phyloP scores from a whole-genome alignment of 2,888 invertebrate genomes.

The Morinoia aosen region DNA sequence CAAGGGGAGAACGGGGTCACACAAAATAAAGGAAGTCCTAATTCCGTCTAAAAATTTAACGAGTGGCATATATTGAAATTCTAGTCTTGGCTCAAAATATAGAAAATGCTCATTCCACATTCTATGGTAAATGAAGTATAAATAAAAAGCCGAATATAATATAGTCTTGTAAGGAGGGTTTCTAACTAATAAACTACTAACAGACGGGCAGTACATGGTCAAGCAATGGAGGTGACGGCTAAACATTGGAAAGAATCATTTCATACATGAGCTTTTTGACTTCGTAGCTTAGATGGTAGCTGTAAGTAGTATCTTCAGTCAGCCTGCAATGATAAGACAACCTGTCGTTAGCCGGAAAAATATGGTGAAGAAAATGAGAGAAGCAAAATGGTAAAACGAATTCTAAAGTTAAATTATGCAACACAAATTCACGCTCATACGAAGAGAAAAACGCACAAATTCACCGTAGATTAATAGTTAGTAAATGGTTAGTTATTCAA shows the following conservation, averaged over 20 bases:
- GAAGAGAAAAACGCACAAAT: neutral
- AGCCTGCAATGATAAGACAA: constrained; percentile 66
- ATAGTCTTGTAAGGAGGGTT: neutral
- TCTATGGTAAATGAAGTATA: constrained; percentile 9
- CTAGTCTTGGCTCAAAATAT: neutral
- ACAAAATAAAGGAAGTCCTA: neutral
- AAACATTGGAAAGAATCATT: constrained; percentile 7
- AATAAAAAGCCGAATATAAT: neutral
- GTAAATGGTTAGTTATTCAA: neutral
- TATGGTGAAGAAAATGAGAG: neutral
- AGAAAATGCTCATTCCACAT: neutral
- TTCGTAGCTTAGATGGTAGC: constrained; percentile 99
- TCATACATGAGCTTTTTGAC: constrained; percentile 99
- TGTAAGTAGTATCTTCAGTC: constrained; percentile 81
- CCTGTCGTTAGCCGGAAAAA: constrained; percentile 54
- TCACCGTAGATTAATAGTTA: neutral
- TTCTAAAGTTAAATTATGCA: neutral
- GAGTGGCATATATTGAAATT: neutral
- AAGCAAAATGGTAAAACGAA: neutral
- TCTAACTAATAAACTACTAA: neutral
- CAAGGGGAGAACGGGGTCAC: neutral
- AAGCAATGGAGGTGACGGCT: constrained; percentile 15
- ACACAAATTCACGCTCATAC: neutral
- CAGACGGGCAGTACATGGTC: constrained; percentile 1
- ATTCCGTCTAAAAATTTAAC: neutral